These are phyloP conservation scores for Lithophane socia DNA, from an alignment of 2,888 invertebrate species.

Conservation along the genomic window DNA sequence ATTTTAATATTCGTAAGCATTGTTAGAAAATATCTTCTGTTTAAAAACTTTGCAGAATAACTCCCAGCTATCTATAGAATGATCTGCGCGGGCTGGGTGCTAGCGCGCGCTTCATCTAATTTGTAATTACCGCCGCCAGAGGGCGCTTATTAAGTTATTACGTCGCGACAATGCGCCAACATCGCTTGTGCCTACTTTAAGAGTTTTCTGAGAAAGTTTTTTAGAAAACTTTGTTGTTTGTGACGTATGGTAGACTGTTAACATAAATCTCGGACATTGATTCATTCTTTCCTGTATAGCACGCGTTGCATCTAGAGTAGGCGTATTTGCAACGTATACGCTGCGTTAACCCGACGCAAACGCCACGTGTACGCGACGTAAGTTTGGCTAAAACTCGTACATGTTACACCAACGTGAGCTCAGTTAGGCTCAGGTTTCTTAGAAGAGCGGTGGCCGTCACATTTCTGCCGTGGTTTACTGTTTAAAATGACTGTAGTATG, in stretches of 20 bases:
- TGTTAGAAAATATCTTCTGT: background rate
- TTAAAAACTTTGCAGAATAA: conserved; percentile 59
- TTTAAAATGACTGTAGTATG: too few relatives aligned
- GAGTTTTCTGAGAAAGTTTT: conserved; percentile 42
- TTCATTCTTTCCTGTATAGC: background rate
- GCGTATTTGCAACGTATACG: background rate
- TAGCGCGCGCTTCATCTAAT: conserved; percentile 74
- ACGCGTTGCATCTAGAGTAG: background rate
- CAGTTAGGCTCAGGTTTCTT: too few relatives aligned
- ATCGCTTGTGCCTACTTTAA: conserved; percentile 31
- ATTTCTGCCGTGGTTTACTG: too few relatives aligned
- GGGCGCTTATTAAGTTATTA: conserved; percentile 78
- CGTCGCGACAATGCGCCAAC: conserved; percentile 62
- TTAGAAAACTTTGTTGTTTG: conserved; percentile 5
- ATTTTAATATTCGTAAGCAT: background rate
- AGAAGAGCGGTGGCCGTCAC: too few relatives aligned
- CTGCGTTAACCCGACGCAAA: background rate
- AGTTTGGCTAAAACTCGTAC: background rate
- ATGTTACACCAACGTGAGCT: background rate
- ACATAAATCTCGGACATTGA: background rate
- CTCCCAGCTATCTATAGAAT: conserved; percentile 51
- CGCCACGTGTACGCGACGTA: background rate
- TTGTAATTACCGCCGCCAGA: conserved; percentile 78
- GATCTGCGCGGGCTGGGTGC: conserved; percentile 67
- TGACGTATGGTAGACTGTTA: background rate